These are phyloP conservation scores for Meteorus cinctellus DNA, from an alignment of 2,888 invertebrate species.

Conservation along the genomic window DNA sequence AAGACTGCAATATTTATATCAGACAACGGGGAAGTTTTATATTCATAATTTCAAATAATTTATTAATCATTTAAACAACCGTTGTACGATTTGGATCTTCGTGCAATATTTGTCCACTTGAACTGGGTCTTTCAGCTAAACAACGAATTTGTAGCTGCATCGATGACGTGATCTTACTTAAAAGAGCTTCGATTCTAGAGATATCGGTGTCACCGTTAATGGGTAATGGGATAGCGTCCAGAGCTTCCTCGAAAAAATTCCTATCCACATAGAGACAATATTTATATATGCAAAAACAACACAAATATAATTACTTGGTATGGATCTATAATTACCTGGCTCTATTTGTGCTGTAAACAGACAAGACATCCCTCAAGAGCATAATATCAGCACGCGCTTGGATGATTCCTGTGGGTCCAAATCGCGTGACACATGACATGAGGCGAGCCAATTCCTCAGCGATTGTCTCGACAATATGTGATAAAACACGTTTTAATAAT, in stretches of 20 bases:
- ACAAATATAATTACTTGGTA: background rate
- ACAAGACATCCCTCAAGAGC: conserved; percentile 80
- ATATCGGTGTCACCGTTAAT: conserved; percentile 76
- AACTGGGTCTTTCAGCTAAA: conserved; percentile 55
- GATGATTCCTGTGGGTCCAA: conserved; percentile 81
- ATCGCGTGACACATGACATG: conserved; percentile 84
- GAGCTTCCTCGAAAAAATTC: conserved; percentile 86
- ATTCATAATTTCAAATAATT: conserved; percentile 35
- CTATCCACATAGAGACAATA: conserved; percentile 68
- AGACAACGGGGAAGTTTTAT: conserved; percentile 20
- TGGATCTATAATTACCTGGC: conserved; percentile 76
- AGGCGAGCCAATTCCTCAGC: conserved; percentile 93
- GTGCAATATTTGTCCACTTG: conserved; percentile 32
- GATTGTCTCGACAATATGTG: conserved; percentile 91
- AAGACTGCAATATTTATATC: conserved; percentile 38
- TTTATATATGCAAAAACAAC: conserved; percentile 1
- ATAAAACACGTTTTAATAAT: conserved; percentile 82
- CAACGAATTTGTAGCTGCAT: conserved; percentile 70
- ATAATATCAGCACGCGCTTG: conserved; percentile 87
- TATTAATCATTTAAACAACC: conserved; percentile 51
- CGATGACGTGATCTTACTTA: conserved; percentile 64
- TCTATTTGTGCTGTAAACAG: conserved; percentile 79
- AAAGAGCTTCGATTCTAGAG: conserved; percentile 63
- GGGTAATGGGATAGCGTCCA: conserved; percentile 83
- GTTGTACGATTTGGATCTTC: conserved; percentile 53